A percentile compares a stretch with the other conserved stretches of the same genome.
Conservation (phyloP, 2,888 invertebrate genomes). For the Chrysomela aeneicollis region DNA sequence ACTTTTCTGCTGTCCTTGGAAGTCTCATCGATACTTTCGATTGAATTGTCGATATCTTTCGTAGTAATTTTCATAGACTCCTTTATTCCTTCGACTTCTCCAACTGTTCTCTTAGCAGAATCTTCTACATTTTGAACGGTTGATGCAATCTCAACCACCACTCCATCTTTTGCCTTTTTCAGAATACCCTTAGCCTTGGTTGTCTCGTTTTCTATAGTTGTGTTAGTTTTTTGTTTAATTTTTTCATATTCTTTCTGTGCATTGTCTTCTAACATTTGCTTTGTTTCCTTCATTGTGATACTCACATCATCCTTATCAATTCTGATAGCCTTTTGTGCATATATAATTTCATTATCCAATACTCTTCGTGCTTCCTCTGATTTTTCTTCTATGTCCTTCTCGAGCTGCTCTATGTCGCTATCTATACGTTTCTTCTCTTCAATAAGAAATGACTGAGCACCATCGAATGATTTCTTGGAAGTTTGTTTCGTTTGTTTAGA, state of each 20-base stretch:
- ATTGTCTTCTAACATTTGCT: slow-evolving; percentile 1
- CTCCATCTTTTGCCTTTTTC: slow-evolving; percentile 13
- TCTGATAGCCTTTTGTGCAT: slow-evolving; percentile 26
- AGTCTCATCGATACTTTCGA: slow-evolving; percentile 19
- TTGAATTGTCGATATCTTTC: slow-evolving; percentile 4
- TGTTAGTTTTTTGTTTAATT: neutral
- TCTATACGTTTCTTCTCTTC: slow-evolving; percentile 31
- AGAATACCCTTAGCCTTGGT: slow-evolving; percentile 11
- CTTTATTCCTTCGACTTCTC: neutral
- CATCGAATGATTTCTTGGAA: slow-evolving; percentile 19
- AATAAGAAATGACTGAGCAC: slow-evolving; percentile 27
- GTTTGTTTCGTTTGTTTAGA: slow-evolving; percentile 34
- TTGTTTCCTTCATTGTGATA: neutral
- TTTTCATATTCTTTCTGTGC: neutral
- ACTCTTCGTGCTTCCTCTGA: slow-evolving; percentile 33
- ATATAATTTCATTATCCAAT: slow-evolving; percentile 25
- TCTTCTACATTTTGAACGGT: slow-evolving; percentile 39
- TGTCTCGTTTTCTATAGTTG: neutral
- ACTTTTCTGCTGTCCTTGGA: neutral
- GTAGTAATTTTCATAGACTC: neutral
- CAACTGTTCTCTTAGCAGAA: slow-evolving; percentile 21
- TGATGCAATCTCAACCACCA: slow-evolving; percentile 29
- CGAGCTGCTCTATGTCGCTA: slow-evolving; percentile 30
- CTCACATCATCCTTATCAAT: slow-evolving; percentile 13
- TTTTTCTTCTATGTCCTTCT: slow-evolving; percentile 34